phyloP scores from a whole-genome alignment of 1,140 invertebrate species.

The Pseudomyrmex cubaensis region DNA sequence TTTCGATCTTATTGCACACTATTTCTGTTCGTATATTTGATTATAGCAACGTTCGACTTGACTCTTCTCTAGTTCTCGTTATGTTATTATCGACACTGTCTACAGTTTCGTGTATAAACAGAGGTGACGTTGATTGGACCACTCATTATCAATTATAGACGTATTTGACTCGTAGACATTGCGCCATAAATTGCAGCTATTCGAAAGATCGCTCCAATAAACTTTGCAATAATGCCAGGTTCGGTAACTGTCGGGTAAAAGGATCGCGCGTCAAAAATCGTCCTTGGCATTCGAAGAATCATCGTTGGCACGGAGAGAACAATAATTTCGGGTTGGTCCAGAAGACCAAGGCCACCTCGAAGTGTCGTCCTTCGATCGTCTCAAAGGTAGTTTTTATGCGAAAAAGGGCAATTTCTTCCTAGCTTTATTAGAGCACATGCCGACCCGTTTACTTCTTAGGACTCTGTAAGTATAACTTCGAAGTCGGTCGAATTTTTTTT shows the following conservation, averaged over 20 bases:
- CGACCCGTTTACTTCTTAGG: constrained; percentile 40
- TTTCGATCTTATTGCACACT: background rate
- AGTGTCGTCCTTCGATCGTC: constrained; percentile 66
- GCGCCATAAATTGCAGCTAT: constrained; percentile 55
- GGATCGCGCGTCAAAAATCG: constrained; percentile 43
- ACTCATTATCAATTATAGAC: constrained; percentile 30
- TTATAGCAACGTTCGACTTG: background rate
- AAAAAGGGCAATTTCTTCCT: constrained; percentile 42
- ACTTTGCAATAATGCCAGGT: constrained; percentile 60
- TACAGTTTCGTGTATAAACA: constrained; percentile 16
- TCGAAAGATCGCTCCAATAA: constrained; percentile 52
- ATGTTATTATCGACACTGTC: background rate
- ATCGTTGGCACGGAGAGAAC: constrained; percentile 24
- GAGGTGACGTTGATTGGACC: constrained; percentile 2
- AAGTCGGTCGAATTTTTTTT: constrained; percentile 20
- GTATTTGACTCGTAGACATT: constrained; percentile 41
- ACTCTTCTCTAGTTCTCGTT: constrained; percentile 6
- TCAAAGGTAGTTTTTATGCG: constrained; percentile 47
- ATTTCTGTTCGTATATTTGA: constrained; percentile 4
- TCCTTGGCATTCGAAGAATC: constrained; percentile 64
- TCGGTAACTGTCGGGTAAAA: constrained; percentile 54
- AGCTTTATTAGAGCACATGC: constrained; percentile 59
- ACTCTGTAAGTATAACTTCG: constrained; percentile 56
- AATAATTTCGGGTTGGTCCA: constrained; percentile 58
- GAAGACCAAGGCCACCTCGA: constrained; percentile 54